These are phyloP conservation scores for Perca fluviatilis DNA, from an alignment of 2,113 vertebrate species.

Conservation along the genomic window DNA sequence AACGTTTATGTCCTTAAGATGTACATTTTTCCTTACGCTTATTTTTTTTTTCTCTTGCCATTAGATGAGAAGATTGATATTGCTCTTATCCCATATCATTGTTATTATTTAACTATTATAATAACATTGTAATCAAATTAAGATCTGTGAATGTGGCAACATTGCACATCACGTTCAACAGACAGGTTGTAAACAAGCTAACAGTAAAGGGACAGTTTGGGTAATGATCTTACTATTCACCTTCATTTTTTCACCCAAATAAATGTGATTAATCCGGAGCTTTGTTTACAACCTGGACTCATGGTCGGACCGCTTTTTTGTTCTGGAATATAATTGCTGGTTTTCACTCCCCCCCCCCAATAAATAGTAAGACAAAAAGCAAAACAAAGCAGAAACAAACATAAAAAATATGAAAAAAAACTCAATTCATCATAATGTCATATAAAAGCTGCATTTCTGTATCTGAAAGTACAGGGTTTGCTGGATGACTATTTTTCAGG, in stretches of 20 bases:
- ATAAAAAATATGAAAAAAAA: background rate
- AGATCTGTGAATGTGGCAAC: conserved; percentile 18
- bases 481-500: background rate
- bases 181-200: background rate
- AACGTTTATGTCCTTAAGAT: fast-evolving
- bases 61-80: background rate
- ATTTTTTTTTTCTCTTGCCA: background rate
- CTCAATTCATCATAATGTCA: too few species aligned
- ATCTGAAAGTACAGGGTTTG: background rate
- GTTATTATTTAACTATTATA: background rate
- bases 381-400: background rate
- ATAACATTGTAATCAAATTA: background rate
- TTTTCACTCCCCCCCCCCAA: background rate
- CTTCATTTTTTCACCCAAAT: background rate
- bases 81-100: background rate
- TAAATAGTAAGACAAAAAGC: background rate
- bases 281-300: background rate
- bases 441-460: background rate
- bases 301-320: background rate
- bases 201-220: background rate
- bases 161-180: background rate
- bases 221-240: background rate
- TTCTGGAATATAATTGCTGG: background rate
- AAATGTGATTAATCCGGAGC: background rate
- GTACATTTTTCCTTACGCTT: background rate